Evolutionary conservation across 1,140 invertebrate genomes (phyloP).

Genomic region (Penaeus indicus): DNA sequence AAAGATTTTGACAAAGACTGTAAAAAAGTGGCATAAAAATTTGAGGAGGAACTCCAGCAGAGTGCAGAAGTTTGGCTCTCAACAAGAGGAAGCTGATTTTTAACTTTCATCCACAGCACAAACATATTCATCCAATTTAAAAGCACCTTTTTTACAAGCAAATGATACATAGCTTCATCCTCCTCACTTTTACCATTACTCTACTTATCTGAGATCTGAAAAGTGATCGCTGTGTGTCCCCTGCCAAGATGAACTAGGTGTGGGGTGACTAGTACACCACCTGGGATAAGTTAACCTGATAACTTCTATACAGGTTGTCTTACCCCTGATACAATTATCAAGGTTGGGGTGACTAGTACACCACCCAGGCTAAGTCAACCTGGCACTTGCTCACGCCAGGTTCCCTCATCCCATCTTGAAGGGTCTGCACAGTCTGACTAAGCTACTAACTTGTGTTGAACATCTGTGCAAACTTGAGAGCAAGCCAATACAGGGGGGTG

Average conservation of each 20-base stretch:
- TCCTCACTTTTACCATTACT: background rate
- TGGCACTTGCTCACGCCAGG: too few species aligned
- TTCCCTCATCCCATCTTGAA: too few species aligned
- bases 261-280: constrained; percentile 55
- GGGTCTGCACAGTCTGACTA: too few species aligned
- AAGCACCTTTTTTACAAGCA: constrained; percentile 48
- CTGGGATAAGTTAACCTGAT: constrained; percentile 46
- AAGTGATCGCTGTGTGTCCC: too few species aligned
- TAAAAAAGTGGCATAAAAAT: too few species aligned
- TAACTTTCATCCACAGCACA: constrained; percentile 23
- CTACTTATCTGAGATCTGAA: background rate
- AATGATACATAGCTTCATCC: constrained; percentile 29
- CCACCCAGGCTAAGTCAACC: too few species aligned
- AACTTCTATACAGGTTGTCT: background rate
- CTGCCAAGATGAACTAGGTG: constrained; percentile 28
- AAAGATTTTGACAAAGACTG: too few species aligned
- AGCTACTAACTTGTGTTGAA: background rate
- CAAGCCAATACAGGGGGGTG: constrained; percentile 4
- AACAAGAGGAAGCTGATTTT: constrained; percentile 7
- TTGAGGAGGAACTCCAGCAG: background rate
- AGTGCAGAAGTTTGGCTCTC: constrained; percentile 1
- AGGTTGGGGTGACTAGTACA: too few species aligned
- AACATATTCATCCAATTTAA: constrained; percentile 37
- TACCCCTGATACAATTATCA: too few species aligned
- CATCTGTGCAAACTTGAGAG: constrained; percentile 23